Evolutionary conservation across 2,888 invertebrate species (phyloP).

Genomic region (Apodemia zela): DNA sequence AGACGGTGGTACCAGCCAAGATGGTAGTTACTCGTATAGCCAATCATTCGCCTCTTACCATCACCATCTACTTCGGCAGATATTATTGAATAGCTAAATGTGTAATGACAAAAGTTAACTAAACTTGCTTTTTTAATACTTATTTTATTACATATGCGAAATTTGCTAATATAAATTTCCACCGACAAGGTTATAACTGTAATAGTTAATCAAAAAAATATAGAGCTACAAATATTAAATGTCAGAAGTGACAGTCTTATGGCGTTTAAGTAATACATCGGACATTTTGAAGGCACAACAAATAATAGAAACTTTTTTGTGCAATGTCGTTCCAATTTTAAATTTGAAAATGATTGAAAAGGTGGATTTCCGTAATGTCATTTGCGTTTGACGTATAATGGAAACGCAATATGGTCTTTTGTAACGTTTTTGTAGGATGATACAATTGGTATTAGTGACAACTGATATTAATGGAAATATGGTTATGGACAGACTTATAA

Average conservation of each 20-base stretch:
- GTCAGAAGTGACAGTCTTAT: not conserved
- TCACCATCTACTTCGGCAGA: too few relatives aligned
- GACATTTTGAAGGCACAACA: conserved; percentile 20
- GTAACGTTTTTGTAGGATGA: conserved; percentile 17
- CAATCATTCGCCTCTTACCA: too few relatives aligned
- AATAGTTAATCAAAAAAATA: too few relatives aligned
- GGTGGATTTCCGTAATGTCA: conserved; percentile 45
- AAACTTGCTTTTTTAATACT: too few relatives aligned
- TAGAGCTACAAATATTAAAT: not conserved
- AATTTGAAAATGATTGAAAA: conserved; percentile 34
- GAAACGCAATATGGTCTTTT: conserved; percentile 30
- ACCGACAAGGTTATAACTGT: too few relatives aligned
- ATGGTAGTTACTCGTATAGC: too few relatives aligned
- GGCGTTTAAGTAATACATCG: not conserved
- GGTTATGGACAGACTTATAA: not conserved
- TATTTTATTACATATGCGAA: too few relatives aligned
- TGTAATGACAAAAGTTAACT: too few relatives aligned
- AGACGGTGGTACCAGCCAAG: too few relatives aligned
- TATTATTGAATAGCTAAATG: too few relatives aligned
- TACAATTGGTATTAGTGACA: conserved; percentile 1
- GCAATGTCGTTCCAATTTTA: conserved; percentile 14
- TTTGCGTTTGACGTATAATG: conserved; percentile 29
- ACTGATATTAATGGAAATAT: not conserved
- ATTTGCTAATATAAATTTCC: too few relatives aligned
- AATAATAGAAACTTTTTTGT: conserved; percentile 3